Conservation (phyloP, 2,888 invertebrate genomes). For the Saturnia japonica region DNA sequence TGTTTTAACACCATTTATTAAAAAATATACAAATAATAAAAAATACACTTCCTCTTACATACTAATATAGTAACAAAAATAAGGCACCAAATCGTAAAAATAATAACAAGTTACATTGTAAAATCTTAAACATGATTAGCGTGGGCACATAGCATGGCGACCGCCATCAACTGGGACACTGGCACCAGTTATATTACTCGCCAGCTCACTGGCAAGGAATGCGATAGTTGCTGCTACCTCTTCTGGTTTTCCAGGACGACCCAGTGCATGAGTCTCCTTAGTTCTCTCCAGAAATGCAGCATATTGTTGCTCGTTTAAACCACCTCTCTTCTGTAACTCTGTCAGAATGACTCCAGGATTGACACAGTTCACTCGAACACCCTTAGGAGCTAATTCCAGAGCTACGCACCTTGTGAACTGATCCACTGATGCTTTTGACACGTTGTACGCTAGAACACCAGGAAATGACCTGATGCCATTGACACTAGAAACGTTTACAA, state of each 20-base stretch:
- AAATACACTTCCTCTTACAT: conserved; percentile 28
- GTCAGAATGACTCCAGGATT: conserved; percentile 97
- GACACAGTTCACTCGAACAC: conserved; percentile 94
- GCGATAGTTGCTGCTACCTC: conserved; percentile 96
- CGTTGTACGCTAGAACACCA: conserved; percentile 93
- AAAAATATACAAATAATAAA: conserved; percentile 21
- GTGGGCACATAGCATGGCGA: conserved; percentile 95
- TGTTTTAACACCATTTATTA: conserved; percentile 2
- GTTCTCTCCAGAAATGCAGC: conserved; percentile 91
- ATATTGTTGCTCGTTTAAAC: conserved; percentile 91
- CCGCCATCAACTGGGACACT: conserved; percentile 97
- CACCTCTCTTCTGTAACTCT: conserved; percentile 92
- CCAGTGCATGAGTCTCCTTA: conserved; percentile 95
- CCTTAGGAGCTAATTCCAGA: conserved; percentile 90
- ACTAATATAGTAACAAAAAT: conserved; percentile 25
- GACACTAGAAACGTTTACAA: conserved; percentile 98
- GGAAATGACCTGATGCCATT: conserved; percentile 95
- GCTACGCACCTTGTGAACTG: conserved; percentile 97
- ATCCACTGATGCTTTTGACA: conserved; percentile 97
- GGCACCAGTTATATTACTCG: conserved; percentile 95
- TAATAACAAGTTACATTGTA: background rate
- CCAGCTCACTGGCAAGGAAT: conserved; percentile 93
- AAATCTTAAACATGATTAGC: conserved; percentile 76
- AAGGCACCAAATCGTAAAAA: conserved; percentile 18
- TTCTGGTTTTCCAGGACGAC: conserved; percentile 90